Conservation (phyloP, 2,113 vertebrate genomes). For the Indicator indicator region DNA sequence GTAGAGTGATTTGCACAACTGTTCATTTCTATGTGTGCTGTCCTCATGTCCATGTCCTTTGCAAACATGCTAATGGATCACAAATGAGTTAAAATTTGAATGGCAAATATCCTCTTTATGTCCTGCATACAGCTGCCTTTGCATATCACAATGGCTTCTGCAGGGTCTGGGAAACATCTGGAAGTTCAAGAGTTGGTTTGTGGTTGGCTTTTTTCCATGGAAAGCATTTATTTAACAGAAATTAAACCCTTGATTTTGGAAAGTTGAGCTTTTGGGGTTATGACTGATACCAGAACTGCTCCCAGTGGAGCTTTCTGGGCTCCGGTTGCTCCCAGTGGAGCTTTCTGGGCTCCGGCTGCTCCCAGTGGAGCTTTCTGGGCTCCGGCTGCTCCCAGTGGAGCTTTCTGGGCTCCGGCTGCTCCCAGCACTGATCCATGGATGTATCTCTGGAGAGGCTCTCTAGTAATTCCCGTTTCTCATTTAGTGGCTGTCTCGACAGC, state of each 20-base stretch:
- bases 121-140: neutral
- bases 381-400: too few species aligned
- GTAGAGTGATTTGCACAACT: neutral
- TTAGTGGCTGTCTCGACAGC: neutral
- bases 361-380: too few species aligned
- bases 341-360: too few species aligned
- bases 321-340: too few species aligned
- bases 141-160: neutral
- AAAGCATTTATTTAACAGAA: neutral
- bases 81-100: neutral
- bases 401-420: too few species aligned
- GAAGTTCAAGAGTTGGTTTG: too few species aligned
- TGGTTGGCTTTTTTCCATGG: neutral
- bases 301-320: too few species aligned
- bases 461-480: neutral
- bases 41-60: conserved; percentile 9
- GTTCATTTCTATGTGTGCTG: neutral
- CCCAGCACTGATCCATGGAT: neutral
- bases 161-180: neutral
- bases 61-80: neutral
- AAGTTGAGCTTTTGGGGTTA: neutral
- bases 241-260: neutral
- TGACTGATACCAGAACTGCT: too few species aligned
- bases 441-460: neutral
- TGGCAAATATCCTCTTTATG: neutral